Percentiles rank a stretch among this genome's conserved stretches.
Evolutionary conservation across 2,797 vertebrate species (phyloP).

Genomic region (Coranthus polyacanthus): DNA sequence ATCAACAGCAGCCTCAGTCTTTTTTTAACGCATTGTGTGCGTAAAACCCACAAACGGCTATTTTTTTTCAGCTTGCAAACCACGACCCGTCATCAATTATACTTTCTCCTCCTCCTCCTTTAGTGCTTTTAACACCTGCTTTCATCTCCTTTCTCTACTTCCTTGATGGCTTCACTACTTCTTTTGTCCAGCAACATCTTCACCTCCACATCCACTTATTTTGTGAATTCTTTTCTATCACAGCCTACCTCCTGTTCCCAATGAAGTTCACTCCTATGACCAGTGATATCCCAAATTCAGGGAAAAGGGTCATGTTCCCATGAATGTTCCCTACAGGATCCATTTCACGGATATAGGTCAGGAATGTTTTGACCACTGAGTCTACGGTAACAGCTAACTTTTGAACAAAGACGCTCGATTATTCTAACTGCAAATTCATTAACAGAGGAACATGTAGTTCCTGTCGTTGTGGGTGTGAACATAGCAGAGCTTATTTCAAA

Average conservation of each 20-base stretch:
- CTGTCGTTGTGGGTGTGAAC: background rate
- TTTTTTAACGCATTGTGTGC: constrained; percentile 10
- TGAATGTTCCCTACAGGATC: constrained; percentile 20
- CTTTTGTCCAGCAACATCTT: no score
- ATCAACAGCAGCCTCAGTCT: constrained; percentile 1
- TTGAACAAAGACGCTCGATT: background rate
- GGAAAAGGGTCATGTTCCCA: constrained; percentile 37
- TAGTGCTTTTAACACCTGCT: no score
- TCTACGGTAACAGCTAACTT: background rate
- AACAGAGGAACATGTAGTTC: background rate
- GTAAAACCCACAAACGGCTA: background rate
- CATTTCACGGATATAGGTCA: background rate
- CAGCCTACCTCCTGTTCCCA: background rate
- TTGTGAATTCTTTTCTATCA: background rate
- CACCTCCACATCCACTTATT: background rate
- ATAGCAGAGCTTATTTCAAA: constrained; percentile 3
- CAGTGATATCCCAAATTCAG: constrained; percentile 8
- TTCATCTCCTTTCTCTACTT: background rate
- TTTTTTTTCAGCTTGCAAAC: constrained; percentile 22
- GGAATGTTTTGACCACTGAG: background rate
- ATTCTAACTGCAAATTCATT: background rate
- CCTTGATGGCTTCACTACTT: background rate
- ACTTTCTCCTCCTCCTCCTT: no score
- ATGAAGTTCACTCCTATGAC: no score
- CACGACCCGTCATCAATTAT: background rate